phyloP scores from a whole-genome alignment of 2,113 vertebrate species.

The Eudorcas thomsonii region DNA sequence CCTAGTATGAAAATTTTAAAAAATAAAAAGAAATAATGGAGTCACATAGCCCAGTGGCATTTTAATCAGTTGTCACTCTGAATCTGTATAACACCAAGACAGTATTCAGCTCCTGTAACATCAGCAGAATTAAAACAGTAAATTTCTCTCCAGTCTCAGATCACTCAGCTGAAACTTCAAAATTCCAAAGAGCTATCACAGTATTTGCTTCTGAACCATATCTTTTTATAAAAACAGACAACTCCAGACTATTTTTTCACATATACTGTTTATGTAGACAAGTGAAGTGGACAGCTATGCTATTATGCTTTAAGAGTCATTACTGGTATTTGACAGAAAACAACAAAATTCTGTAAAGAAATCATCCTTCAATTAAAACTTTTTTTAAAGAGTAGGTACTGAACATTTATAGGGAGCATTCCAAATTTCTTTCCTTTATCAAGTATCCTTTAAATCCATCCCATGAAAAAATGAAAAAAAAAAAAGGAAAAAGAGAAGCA shows the following conservation, averaged over 20 bases:
- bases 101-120: conserved; percentile 57
- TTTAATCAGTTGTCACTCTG: conserved; percentile 70
- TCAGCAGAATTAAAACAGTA: conserved; percentile 54
- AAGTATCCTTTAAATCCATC: neutral
- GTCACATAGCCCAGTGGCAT: neutral
- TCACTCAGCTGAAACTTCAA: conserved; percentile 46
- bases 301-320: neutral
- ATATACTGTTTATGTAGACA: neutral
- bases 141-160: conserved; percentile 51
- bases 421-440: neutral
- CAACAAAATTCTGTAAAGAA: neutral
- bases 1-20: neutral
- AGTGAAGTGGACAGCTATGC: neutral
- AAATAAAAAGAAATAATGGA: neutral
- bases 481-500: neutral
- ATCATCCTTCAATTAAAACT: neutral
- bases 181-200: neutral
- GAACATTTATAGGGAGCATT: neutral
- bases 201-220: neutral
- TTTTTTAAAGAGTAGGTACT: neutral
- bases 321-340: neutral
- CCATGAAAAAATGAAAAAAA: neutral
- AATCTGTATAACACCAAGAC: conserved; percentile 55
- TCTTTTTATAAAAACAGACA: neutral
- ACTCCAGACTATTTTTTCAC: neutral